These are phyloP conservation scores for Hirudo medicinalis DNA, from an alignment of 1,140 invertebrate species.

Conservation along the genomic window DNA sequence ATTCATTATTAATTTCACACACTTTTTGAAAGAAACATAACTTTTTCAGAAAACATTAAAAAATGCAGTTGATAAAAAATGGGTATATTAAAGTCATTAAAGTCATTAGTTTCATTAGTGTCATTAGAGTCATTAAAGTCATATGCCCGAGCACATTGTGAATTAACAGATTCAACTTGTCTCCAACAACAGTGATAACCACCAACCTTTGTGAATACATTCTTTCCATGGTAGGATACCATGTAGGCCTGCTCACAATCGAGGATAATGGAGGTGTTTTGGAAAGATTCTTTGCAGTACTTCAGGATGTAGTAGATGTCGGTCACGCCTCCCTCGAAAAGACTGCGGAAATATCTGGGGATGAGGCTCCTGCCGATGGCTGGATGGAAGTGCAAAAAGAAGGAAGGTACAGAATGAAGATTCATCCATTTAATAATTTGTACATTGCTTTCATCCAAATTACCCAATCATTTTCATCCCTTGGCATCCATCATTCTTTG, in stretches of 20 bases:
- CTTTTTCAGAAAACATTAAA: too few species aligned
- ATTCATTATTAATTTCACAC: too few species aligned
- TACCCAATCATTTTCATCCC: too few species aligned
- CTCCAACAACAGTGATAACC: constrained; percentile 61
- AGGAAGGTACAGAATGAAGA: background rate
- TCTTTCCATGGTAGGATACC: constrained; percentile 54
- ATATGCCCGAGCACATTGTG: too few species aligned
- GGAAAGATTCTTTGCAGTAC: constrained; percentile 93
- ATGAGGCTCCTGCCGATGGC: constrained; percentile 93
- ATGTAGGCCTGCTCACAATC: constrained; percentile 82
- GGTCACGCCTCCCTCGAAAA: constrained; percentile 94
- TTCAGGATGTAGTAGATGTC: constrained; percentile 93
- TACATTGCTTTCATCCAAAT: too few species aligned
- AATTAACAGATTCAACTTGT: background rate
- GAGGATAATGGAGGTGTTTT: constrained; percentile 88
- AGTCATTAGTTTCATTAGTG: too few species aligned
- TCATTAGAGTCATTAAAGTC: too few species aligned
- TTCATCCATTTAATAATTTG: too few species aligned
- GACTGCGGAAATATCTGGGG: constrained; percentile 93
- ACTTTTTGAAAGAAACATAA: too few species aligned
- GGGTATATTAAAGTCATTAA: too few species aligned
- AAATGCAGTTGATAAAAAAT: too few species aligned
- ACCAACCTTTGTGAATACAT: constrained; percentile 85
- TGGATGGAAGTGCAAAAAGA: constrained; percentile 38
- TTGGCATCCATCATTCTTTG: too few species aligned